These are phyloP conservation scores for Bergia puertoricense DNA, from an alignment of 92 coral and sea anemone genomes.

Conservation along the genomic window DNA sequence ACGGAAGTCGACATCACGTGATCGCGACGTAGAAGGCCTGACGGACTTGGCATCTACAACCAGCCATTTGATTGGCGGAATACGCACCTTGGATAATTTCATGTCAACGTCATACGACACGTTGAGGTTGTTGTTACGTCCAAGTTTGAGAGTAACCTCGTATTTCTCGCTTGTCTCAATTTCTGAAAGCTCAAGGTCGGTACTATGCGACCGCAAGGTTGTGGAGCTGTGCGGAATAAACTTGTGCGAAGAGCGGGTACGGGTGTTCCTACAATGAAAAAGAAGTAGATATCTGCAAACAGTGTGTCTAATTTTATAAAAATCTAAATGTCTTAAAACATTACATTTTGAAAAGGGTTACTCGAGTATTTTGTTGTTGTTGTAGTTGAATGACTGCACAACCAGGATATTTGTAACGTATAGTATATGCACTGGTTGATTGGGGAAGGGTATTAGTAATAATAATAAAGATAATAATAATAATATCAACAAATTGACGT, in stretches of 20 bases:
- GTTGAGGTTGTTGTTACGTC: constrained; percentile 51
- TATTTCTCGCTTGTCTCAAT: constrained; percentile 34
- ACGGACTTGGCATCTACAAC: constrained; percentile 68
- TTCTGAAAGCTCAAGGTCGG: neutral
- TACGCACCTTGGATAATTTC: constrained; percentile 57
- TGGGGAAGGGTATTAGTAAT: no score
- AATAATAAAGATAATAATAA: no score
- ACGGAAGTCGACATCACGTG: constrained; percentile 71
- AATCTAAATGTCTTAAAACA: no score
- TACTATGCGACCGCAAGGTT: neutral
- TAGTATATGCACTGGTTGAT: no score
- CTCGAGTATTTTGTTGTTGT: no score
- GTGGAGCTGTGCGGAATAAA: neutral
- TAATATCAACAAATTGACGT: no score
- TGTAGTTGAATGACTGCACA: no score
- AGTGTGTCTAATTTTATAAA: no score
- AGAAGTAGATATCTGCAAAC: neutral
- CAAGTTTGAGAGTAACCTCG: constrained; percentile 56
- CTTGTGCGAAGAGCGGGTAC: constrained; percentile 35
- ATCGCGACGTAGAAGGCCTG: constrained; percentile 44
- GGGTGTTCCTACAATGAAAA: constrained; percentile 23
- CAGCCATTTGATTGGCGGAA: constrained; percentile 78
- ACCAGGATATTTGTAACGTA: no score
- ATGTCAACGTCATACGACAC: constrained; percentile 51
- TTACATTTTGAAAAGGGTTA: no score